A percentile compares a stretch with the other conserved stretches of the same genome.
phyloP scores from a whole-genome alignment of 2,797 vertebrate species.

The Amblyopsis hoosieri region DNA sequence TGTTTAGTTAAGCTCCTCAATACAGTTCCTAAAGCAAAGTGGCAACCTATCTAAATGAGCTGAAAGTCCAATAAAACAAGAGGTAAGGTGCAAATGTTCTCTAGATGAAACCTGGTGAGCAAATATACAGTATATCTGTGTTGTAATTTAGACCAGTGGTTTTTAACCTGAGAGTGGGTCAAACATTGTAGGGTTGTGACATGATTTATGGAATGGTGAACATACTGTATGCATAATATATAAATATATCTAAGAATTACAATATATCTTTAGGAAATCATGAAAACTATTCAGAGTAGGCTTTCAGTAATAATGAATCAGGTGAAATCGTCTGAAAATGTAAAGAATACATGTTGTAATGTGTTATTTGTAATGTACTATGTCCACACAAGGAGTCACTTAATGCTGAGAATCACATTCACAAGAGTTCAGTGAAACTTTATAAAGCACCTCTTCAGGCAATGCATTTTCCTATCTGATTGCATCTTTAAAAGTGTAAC shows the following conservation, averaged over 20 bases:
- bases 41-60: conserved; percentile 47
- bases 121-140: background rate
- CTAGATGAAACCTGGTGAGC: background rate
- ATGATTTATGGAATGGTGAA: background rate
- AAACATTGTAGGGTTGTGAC: conserved; percentile 1
- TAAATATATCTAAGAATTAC: background rate
- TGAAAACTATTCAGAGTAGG: no score
- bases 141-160: background rate
- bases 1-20: conserved; percentile 35
- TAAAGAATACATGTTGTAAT: no score
- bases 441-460: no score
- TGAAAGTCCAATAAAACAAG: conserved; percentile 32
- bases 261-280: background rate
- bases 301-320: no score
- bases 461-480: no score
- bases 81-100: background rate
- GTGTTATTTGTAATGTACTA: no score
- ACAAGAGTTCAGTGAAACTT: no score
- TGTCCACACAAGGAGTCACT: no score
- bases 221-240: background rate
- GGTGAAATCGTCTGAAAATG: no score
- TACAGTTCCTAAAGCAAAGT: conserved; percentile 40
- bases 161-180: background rate
- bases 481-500: no score
- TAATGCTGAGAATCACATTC: no score